Evolutionary conservation across 2,113 vertebrate genomes (phyloP).

Genomic region (Phrynosoma blainvillii): DNA sequence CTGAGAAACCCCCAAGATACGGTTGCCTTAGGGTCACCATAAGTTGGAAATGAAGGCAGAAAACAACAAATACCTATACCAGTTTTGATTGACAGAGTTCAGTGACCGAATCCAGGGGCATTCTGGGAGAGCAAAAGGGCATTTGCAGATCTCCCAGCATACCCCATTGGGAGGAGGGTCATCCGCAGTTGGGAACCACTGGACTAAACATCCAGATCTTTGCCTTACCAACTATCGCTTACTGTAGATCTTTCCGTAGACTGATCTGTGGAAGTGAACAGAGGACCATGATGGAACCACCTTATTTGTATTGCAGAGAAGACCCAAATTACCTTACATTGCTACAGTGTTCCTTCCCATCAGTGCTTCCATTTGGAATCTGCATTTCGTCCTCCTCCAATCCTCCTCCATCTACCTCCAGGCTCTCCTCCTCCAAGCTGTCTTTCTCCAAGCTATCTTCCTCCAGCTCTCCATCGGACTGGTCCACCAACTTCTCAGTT

Average conservation of each 20-base stretch:
- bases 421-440: conserved; percentile 61
- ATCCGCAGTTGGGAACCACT: neutral
- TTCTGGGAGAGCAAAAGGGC: too few relatives aligned
- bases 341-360: neutral
- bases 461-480: conserved; percentile 39
- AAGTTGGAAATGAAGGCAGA: too few relatives aligned
- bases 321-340: conserved; percentile 43
- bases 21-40: too few relatives aligned
- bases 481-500: neutral
- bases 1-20: too few relatives aligned
- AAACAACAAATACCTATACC: too few relatives aligned
- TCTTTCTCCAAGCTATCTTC: conserved; percentile 64
- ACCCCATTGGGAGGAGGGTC: too few relatives aligned
- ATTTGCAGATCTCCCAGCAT: too few relatives aligned
- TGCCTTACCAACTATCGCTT: neutral
- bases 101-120: too few relatives aligned
- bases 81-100: too few relatives aligned
- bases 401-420: neutral
- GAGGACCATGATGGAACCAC: neutral
- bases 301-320: neutral
- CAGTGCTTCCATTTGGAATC: fast-evolving
- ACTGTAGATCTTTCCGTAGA: neutral
- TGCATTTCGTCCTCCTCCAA: fast-evolving
- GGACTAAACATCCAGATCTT: neutral
- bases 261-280: neutral